phyloP scores from a whole-genome alignment of 1,140 invertebrate genomes.

The Pectinophora gossypiella region DNA sequence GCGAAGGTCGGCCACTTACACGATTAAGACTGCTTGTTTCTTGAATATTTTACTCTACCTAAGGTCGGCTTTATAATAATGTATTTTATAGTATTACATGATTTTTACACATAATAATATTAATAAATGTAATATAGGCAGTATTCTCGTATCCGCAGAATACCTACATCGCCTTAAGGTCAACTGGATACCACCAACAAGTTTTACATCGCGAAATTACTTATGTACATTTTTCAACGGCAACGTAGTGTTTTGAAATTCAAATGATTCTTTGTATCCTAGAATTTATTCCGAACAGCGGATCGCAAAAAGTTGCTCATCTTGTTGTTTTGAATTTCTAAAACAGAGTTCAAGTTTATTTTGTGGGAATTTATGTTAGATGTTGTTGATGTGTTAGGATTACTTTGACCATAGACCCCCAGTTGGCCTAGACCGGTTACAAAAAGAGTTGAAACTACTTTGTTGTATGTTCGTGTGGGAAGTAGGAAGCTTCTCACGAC shows the following conservation, averaged over 20 bases:
- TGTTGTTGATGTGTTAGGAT: background rate
- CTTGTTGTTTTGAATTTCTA: background rate
- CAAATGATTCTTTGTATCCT: background rate
- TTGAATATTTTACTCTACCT: too few species aligned
- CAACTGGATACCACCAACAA: background rate
- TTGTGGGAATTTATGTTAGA: background rate
- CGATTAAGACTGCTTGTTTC: too few species aligned
- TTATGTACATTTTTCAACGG: background rate
- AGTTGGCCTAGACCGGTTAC: background rate
- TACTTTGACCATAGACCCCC: background rate
- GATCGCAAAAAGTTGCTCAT: background rate
- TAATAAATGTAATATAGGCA: too few species aligned
- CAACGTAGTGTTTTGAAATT: background rate
- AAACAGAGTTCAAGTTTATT: background rate
- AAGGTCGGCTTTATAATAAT: too few species aligned
- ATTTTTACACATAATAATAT: too few species aligned
- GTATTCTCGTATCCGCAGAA: too few species aligned
- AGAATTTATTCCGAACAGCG: background rate
- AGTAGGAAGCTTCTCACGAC: constrained; percentile 45
- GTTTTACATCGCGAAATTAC: background rate
- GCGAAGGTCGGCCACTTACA: constrained; percentile 25
- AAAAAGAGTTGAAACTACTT: constrained; percentile 28
- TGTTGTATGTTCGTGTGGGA: constrained; percentile 30
- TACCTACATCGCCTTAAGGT: background rate
- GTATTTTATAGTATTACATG: too few species aligned